Base-by-base conservation (phyloP, 92 coral and sea anemone genomes). In the Porites divaricata region DNA sequence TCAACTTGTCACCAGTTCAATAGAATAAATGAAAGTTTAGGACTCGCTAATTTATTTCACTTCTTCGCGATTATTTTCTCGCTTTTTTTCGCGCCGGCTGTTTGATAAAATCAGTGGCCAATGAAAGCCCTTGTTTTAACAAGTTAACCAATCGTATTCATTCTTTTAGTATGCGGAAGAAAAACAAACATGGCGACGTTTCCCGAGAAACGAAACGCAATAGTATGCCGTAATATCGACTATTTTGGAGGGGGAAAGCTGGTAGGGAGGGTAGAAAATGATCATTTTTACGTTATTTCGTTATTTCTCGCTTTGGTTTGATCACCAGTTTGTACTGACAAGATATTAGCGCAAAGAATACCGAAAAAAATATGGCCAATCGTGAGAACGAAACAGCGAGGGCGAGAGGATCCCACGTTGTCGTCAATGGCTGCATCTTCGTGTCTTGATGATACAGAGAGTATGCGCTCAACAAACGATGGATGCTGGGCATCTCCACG, bases 401-500 rank as follows among this genome's bases (percentile, higher is more conserved):
- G 70, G 85, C 26, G 56, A 23, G 67, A 11, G 13, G 59, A 71
- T 28, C 63, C 63, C 78, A 70, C 58, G 76, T 61, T 45, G 86
- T 28, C 68, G 51, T 50, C 12, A 63, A 15, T 22, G 2, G 12
- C 21, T 25, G 35, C 58, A 49, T 24, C 21, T 81, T 69, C 58
- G 14, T 72, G 25, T 48, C 50, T 4, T 23, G 23, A 22, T 19
- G 52, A 58, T 1, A 22, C 72, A 62, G 53, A 72, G 72, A 74
- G 16, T 74, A 91, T 91, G 95, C 89, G 92, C 28, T 75, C 88
- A 52, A 74, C 86, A 25, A 21, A 79, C 45, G 81, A 88, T 81
- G 78, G 87, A 58, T 88, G 92, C 77, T 91, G 95, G 95, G 95
- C 95, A 72, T 85, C 92, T 28, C 92, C 95, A 68, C 80, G 91